Evolutionary conservation across 2,797 vertebrate species (phyloP).

Genomic region (Ceryle rudis): DNA sequence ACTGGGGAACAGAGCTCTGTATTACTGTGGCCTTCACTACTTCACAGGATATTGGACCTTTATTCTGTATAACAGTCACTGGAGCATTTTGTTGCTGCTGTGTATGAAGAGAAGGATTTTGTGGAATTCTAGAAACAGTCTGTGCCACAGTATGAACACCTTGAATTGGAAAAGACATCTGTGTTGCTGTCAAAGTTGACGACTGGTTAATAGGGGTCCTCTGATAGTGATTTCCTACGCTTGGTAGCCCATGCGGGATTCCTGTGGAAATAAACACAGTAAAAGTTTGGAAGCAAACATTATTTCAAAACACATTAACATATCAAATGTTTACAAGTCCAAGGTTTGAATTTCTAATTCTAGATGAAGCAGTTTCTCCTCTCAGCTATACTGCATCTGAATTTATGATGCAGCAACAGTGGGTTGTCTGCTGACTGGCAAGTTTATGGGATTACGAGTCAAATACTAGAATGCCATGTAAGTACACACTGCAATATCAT

Average conservation of each 20-base stretch:
- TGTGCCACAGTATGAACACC: constrained; percentile 84
- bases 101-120: constrained; percentile 83
- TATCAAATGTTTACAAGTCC: background rate
- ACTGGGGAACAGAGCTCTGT: constrained; percentile 86
- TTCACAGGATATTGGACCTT: constrained; percentile 85
- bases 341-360: background rate
- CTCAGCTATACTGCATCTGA: background rate
- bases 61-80: constrained; percentile 85
- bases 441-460: background rate
- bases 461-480: background rate
- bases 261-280: constrained; percentile 72
- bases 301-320: background rate
- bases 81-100: constrained; percentile 85
- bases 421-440: background rate
- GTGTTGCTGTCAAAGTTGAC: constrained; percentile 84
- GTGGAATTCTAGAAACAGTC: constrained; percentile 85
- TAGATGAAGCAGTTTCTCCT: background rate
- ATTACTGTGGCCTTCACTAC: constrained; percentile 86
- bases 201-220: constrained; percentile 84
- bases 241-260: constrained; percentile 82
- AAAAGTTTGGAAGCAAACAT: constrained; percentile 47
- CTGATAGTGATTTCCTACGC: constrained; percentile 86
- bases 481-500: background rate
- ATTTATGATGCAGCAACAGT: background rate
- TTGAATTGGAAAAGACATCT: constrained; percentile 88